Evolutionary conservation across 2,113 vertebrate genomes (phyloP).

Genomic region (Tor tambroides): DNA sequence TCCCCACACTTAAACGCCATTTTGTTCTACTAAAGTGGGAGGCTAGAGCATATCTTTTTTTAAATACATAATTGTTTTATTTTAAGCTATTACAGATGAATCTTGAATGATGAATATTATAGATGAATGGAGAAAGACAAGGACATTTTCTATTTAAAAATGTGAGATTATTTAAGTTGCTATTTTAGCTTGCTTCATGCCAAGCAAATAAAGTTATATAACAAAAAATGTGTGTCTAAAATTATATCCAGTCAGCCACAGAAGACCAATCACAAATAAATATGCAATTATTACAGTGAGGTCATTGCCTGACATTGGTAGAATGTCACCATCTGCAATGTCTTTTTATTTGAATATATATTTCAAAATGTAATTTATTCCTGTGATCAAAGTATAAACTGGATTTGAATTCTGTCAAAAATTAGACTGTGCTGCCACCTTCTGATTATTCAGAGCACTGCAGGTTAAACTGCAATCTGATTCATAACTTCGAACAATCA

Average conservation of each 20-base stretch:
- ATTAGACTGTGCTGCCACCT: background rate
- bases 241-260: background rate
- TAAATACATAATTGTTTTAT: conserved; percentile 49
- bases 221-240: background rate
- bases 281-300: background rate
- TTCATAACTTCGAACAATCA: background rate
- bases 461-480: background rate
- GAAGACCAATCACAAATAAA: background rate
- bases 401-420: background rate
- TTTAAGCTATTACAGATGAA: conserved; percentile 51
- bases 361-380: too few species aligned
- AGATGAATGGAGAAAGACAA: conserved; percentile 58
- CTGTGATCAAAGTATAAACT: too few species aligned
- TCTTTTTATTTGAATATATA: too few species aligned
- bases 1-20: conserved; percentile 10
- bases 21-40: conserved; percentile 40
- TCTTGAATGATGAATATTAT: conserved; percentile 49
- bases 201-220: conserved; percentile 67
- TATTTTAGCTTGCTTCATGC: conserved; percentile 72
- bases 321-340: too few species aligned
- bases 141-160: conserved; percentile 78
- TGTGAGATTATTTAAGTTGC: conserved; percentile 77
- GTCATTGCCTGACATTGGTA: background rate
- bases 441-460: background rate
- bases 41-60: conserved; percentile 41